These are phyloP conservation scores for Tachuris rubrigastra DNA, from an alignment of 2,113 vertebrate species.

Conservation along the genomic window DNA sequence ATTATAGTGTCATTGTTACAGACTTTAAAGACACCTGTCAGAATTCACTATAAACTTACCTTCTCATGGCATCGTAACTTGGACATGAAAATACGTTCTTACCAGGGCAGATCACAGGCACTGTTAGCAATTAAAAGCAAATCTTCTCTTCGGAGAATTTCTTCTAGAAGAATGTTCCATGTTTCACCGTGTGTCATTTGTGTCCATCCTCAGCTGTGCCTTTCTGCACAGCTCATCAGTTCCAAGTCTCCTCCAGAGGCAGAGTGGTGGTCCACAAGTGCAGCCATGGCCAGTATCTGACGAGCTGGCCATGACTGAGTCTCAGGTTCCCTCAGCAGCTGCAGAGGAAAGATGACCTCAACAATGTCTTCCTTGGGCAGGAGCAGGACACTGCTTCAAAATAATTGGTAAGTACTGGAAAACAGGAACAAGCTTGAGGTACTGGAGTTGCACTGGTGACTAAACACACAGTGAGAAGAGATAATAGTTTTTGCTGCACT, in stretches of 20 bases:
- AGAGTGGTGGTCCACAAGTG: fast-evolving
- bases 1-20: background rate
- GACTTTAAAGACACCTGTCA: conserved; percentile 15
- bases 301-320: background rate
- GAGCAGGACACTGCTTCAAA: background rate
- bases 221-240: fast-evolving
- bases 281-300: fast-evolving
- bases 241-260: fast-evolving
- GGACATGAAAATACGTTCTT: background rate
- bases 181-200: background rate
- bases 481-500: background rate
- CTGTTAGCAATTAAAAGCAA: background rate
- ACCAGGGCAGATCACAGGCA: background rate
- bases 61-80: background rate
- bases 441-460: background rate
- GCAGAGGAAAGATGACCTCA: background rate
- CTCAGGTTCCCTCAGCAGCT: background rate
- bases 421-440: background rate
- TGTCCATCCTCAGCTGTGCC: background rate
- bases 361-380: fast-evolving
- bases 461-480: background rate
- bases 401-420: background rate
- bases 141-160: background rate
- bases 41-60: background rate
- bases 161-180: background rate